Percentiles rank a stretch among this genome's conserved stretches.
phyloP scores from a whole-genome alignment of 2,113 vertebrate genomes.

The Misgurnus anguillicaudatus region DNA sequence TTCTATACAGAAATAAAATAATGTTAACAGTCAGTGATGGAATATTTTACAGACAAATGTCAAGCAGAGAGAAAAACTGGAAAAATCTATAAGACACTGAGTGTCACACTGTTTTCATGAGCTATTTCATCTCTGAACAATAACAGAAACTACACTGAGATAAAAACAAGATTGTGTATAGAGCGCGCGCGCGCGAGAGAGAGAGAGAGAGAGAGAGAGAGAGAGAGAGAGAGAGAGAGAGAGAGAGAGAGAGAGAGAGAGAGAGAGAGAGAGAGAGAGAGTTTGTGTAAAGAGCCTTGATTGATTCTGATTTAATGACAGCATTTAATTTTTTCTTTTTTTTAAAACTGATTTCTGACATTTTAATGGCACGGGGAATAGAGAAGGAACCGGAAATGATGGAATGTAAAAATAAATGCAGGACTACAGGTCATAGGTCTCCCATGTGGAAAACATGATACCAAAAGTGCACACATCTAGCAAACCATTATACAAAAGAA shows the following conservation, averaged over 20 bases:
- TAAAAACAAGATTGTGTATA: not conserved
- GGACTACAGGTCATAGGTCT: not conserved
- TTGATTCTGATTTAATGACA: constrained; percentile 21
- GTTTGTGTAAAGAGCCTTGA: not conserved
- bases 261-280: not conserved
- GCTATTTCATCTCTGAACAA: not conserved
- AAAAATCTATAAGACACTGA: not conserved
- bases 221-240: too few relatives aligned
- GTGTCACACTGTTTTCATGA: constrained; percentile 17
- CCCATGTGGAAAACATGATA: not conserved
- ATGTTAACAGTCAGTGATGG: not conserved
- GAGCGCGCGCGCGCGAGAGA: not conserved
- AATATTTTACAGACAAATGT: not conserved
- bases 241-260: not conserved
- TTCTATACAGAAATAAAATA: not conserved
- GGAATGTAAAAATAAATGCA: not conserved
- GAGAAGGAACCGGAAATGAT: constrained; percentile 14
- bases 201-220: not conserved
- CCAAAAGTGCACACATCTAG: too few relatives aligned
- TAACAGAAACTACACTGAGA: constrained; percentile 7
- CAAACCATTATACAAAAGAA: too few relatives aligned
- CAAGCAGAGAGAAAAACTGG: not conserved
- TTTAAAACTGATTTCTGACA: constrained; percentile 8
- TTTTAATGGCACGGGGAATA: not conserved
- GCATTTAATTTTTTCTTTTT: constrained; percentile 7